Percentiles rank a stretch among this genome's conserved stretches.
These are phyloP conservation scores for Microcebus lehilahytsara DNA, from an alignment of 2,113 vertebrate species.

Conservation along the genomic window DNA sequence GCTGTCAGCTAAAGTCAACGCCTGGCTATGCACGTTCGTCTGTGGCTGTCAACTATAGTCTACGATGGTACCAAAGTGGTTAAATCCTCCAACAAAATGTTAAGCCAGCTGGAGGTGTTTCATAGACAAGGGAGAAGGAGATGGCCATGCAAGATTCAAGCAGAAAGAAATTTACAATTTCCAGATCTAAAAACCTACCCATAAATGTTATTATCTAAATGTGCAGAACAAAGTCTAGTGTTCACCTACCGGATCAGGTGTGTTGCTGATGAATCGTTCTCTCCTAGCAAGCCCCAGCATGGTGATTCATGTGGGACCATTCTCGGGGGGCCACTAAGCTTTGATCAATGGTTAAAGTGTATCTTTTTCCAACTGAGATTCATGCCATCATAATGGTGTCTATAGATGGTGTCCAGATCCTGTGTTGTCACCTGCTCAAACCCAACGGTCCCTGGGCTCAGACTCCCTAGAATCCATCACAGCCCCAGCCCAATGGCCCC, in stretches of 20 bases:
- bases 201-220: neutral
- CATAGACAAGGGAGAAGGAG: neutral
- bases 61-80: no score
- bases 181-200: neutral
- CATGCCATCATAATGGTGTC: neutral
- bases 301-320: neutral
- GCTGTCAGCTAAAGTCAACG: no score
- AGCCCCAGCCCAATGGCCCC: neutral
- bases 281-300: fast-evolving
- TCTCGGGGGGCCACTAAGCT: neutral
- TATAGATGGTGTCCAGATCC: neutral
- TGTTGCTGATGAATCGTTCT: neutral
- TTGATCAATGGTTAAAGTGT: neutral
- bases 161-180: neutral
- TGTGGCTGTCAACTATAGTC: no score
- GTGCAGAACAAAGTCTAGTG: neutral
- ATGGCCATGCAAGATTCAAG: neutral
- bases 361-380: neutral
- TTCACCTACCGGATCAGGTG: neutral
- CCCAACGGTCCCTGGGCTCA: neutral
- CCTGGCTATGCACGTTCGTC: fast-evolving
- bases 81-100: neutral
- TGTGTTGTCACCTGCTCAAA: neutral
- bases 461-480: neutral
- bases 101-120: neutral